These are phyloP conservation scores for Anniella stebbinsi DNA, from an alignment of 2,797 vertebrate genomes.

Conservation along the genomic window DNA sequence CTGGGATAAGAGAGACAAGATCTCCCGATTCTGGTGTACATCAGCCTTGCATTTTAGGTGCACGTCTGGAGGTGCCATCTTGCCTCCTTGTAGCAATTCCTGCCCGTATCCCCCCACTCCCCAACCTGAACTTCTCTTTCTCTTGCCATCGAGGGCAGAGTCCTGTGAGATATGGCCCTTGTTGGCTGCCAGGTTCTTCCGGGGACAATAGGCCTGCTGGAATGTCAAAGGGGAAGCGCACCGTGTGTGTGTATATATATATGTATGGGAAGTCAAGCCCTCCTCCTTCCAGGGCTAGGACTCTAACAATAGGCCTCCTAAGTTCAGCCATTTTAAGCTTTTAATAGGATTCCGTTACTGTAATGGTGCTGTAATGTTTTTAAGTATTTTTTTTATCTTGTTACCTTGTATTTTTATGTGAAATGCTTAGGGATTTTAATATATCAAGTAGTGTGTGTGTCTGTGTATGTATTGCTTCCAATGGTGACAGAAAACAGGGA, in stretches of 20 bases:
- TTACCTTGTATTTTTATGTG: too few species aligned
- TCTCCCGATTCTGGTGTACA: background rate
- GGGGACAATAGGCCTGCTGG: background rate
- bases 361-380: too few species aligned
- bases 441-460: too few species aligned
- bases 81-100: background rate
- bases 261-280: background rate
- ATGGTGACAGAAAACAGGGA: too few species aligned
- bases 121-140: background rate
- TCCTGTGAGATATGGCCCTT: background rate
- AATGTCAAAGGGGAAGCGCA: background rate
- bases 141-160: background rate
- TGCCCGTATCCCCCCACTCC: background rate
- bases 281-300: background rate
- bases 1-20: background rate
- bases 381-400: too few species aligned
- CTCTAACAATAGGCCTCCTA: background rate
- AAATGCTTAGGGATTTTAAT: too few species aligned
- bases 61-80: background rate
- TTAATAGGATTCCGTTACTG: background rate
- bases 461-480: too few species aligned
- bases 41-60: background rate
- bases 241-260: too few species aligned
- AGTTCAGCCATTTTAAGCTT: constrained; percentile 2
- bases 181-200: background rate